Conservation (phyloP, 2,888 invertebrate species). For the Dicranocentrus wangi region DNA sequence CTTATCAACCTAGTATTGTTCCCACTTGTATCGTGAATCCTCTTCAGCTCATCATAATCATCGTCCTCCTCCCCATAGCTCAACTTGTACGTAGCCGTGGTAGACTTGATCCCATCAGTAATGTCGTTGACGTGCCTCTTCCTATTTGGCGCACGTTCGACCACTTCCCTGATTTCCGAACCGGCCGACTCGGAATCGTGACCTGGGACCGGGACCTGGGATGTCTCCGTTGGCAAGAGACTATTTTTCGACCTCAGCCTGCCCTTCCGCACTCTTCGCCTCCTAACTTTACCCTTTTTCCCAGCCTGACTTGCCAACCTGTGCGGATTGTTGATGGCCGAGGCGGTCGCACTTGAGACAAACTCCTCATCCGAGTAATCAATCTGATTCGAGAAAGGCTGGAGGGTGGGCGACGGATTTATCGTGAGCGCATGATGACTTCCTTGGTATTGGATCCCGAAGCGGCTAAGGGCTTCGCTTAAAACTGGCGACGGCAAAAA, state of each 20-base stretch:
- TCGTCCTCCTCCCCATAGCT: slow-evolving; percentile 45
- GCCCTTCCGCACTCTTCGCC: neutral
- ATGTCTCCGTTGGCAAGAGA: no score
- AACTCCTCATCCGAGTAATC: neutral
- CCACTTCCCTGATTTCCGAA: no score
- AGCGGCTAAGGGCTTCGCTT: slow-evolving; percentile 15
- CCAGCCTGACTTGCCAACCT: no score
- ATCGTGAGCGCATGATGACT: neutral
- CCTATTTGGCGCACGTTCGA: no score
- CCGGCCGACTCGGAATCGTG: no score
- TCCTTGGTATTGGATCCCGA: neutral
- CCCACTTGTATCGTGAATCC: slow-evolving; percentile 30
- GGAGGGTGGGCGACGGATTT: neutral
- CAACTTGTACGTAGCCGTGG: neutral
- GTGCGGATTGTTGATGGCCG: neutral
- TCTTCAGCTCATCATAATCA: slow-evolving; percentile 39
- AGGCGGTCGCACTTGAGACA: neutral
- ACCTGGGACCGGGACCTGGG: no score
- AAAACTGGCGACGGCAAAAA: slow-evolving; percentile 44
- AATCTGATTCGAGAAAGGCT: neutral
- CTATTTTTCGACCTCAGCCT: neutral
- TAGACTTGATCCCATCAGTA: no score
- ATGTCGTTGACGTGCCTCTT: no score
- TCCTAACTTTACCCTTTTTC: slow-evolving; percentile 19
- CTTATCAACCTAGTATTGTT: slow-evolving; percentile 21